Base-by-base conservation (phyloP, 2,888 invertebrate species). In the Epinotia brunnichana region DNA sequence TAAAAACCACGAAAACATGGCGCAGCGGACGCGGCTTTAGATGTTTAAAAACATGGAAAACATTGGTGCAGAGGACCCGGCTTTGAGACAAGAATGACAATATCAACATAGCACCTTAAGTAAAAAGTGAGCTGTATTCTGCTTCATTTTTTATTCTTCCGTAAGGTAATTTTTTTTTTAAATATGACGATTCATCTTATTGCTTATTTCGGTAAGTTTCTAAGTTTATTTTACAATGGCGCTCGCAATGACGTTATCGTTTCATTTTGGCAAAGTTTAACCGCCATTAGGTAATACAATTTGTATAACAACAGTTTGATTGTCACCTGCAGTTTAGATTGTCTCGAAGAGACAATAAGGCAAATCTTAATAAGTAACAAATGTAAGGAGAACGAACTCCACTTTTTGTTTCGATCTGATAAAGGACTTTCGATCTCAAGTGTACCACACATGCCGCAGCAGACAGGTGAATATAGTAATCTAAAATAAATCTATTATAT, bases 401-500 rank as follows among this genome's bases (percentile, higher is more conserved):
- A n/a, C 1, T 29, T 1, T n/a, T n/a, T 21, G n/a, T 35, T n/a
- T n/a, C 15, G 19, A 21, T 39, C 69, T 73, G 69, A 63, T 69
- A 73, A 69, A 69, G 73, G 57, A 73, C 73, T 73, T 69, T 59
- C 63, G 72, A 73, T 69, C 63, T 69, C 21, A 73, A 73, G 68
- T 72, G 66, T 69, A 72, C 74, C 74, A 62, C 61, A 61, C 59
- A 89, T 89, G 88, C 88, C 82, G 76, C 24, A 39, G 41, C 87
- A 81, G 88, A 85, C 82, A 83, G 84, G 87, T 89, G 89, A 85
- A 85, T 82, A 83, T 78, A 82, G 72, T 77, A 77, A 78, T 80
- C 74, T 80, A 81, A 79, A 82, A 80, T 81, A 81, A 71, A 73
- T 69, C 70, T 76, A 77, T 78, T 78, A 72, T 76, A 76, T 79